phyloP scores from a whole-genome alignment of 2,113 vertebrate genomes.

The Elaphurus davidianus region DNA sequence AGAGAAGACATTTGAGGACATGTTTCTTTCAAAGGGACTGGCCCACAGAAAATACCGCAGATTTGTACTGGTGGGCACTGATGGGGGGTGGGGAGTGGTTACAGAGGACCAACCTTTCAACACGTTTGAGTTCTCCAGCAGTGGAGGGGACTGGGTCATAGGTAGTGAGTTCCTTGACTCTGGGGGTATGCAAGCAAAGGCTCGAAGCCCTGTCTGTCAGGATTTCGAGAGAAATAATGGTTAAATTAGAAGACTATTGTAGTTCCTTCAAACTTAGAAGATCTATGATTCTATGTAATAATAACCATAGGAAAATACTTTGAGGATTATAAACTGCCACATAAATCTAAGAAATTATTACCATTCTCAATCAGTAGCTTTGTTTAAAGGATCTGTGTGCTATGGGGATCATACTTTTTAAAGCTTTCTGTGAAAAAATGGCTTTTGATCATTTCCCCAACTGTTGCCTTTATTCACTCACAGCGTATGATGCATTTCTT shows the following conservation, averaged over 20 bases:
- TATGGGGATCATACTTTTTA: not conserved
- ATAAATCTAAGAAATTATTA: constrained; percentile 50
- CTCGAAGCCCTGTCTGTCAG: not conserved
- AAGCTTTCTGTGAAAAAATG: constrained; percentile 30
- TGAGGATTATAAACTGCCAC: constrained; percentile 33
- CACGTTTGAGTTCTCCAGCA: not conserved
- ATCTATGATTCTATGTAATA: not conserved
- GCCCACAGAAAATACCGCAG: not conserved
- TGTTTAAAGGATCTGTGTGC: constrained; percentile 29
- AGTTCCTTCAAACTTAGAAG: not conserved
- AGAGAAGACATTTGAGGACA: not conserved
- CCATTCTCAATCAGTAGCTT: constrained; percentile 22
- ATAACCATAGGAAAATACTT: constrained; percentile 36
- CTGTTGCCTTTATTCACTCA: not conserved
- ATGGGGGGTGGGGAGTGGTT: fast-evolving
- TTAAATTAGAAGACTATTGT: not conserved
- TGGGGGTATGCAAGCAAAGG: not conserved
- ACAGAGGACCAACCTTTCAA: not conserved
- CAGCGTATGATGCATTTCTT: not conserved
- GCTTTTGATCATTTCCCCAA: constrained; percentile 35
- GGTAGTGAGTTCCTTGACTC: not conserved
- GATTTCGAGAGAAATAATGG: not conserved
- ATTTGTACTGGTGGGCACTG: not conserved
- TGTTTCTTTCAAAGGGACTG: not conserved
- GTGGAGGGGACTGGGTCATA: fast-evolving